These are phyloP conservation scores for Abramis brama DNA, from an alignment of 2,113 vertebrate genomes.

Conservation along the genomic window DNA sequence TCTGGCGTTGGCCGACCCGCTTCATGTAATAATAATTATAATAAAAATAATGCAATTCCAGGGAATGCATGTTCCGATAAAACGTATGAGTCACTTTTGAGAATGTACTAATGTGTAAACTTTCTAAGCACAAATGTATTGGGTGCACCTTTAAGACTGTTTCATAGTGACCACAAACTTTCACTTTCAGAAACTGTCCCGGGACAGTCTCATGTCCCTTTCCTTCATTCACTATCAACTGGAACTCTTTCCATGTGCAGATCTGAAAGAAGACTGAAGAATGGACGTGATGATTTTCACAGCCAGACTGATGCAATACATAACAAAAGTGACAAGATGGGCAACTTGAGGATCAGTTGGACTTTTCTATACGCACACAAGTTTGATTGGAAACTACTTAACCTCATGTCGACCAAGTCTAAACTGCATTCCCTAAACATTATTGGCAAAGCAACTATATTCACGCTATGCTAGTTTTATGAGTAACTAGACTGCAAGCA, in stretches of 20 bases:
- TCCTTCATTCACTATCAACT: neutral
- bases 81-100: too few relatives aligned
- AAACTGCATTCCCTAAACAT: too few relatives aligned
- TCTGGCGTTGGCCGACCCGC: neutral
- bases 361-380: neutral
- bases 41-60: too few relatives aligned
- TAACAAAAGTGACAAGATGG: neutral
- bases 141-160: neutral
- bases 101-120: neutral
- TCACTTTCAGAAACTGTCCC: neutral
- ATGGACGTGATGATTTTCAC: neutral
- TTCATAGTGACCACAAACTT: neutral
- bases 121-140: neutral
- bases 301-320: neutral
- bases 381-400: neutral
- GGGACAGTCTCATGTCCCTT: neutral
- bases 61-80: too few relatives aligned
- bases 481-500: neutral
- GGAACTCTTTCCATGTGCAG: neutral
- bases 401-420: neutral
- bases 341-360: neutral
- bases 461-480: neutral
- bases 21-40: too few relatives aligned
- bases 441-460: neutral
- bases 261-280: neutral